Conservation (phyloP, 2,797 vertebrate species). For the Crocodylus rhombifer region DNA sequence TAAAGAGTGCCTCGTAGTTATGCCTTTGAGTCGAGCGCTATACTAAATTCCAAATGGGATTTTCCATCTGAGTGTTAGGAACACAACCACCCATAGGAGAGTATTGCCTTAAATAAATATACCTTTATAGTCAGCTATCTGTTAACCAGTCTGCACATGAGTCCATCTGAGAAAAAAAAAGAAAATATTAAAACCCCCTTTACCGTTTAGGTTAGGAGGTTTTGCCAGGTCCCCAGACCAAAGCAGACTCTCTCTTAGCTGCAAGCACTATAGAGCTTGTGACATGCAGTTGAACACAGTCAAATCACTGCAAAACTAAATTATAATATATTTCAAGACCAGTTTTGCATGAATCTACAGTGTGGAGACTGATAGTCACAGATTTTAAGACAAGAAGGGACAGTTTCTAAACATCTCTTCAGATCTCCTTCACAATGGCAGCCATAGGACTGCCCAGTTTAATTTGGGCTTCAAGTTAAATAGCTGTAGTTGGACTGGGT, state of each 20-base stretch:
- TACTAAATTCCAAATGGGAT: neutral
- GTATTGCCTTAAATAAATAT: neutral
- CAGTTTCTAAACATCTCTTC: neutral
- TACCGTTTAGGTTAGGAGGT: neutral
- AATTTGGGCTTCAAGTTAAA: neutral
- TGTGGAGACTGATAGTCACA: neutral
- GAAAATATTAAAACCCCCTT: neutral
- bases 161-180: neutral
- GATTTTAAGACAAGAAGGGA: neutral
- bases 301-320: neutral
- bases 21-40: neutral
- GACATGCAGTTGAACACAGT: neutral
- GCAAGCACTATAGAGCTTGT: neutral
- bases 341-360: neutral
- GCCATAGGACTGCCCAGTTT: neutral
- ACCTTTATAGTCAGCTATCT: neutral
- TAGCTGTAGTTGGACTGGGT: neutral
- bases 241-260: neutral
- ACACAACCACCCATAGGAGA: neutral
- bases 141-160: neutral
- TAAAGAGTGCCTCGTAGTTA: accelerated
- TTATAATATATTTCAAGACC: neutral
- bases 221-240: neutral
- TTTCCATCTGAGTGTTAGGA: neutral
- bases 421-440: neutral